These are phyloP conservation scores for Lycophotia porphyrea DNA, from an alignment of 2,888 invertebrate species.

Conservation along the genomic window DNA sequence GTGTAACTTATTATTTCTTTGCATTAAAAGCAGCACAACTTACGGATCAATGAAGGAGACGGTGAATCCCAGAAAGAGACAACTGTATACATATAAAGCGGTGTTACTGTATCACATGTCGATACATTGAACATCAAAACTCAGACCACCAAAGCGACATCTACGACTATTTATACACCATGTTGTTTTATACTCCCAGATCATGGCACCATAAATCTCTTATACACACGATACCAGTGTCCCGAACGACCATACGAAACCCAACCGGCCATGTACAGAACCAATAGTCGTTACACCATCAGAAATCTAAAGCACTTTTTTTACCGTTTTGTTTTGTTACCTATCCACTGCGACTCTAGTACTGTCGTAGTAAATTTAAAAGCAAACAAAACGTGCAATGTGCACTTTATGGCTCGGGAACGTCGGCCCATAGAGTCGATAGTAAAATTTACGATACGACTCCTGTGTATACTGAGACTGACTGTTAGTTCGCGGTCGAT, in stretches of 20 bases:
- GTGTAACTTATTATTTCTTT: background rate
- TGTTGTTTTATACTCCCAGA: conserved; percentile 10
- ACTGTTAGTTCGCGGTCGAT: conserved; percentile 72
- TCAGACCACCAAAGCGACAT: background rate
- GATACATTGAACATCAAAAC: background rate
- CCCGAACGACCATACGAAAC: conserved; percentile 23
- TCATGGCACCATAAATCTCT: conserved; percentile 29
- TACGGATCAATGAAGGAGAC: background rate
- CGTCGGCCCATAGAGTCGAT: conserved; percentile 68
- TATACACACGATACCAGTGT: conserved; percentile 36
- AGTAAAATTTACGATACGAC: conserved; percentile 77
- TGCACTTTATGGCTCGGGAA: conserved; percentile 70
- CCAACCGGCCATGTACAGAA: conserved; percentile 14
- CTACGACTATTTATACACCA: background rate
- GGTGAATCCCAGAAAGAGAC: background rate
- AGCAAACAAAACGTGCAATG: conserved; percentile 73
- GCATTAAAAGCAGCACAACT: background rate
- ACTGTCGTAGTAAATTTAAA: conserved; percentile 67
- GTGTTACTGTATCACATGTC: background rate
- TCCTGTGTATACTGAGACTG: conserved; percentile 60
- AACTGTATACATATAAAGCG: too few relatives aligned
- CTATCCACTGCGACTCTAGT: conserved; percentile 61
- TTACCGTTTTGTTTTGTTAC: conserved; percentile 49
- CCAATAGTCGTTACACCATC: conserved; percentile 36
- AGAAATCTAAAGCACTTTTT: conserved; percentile 30